Conservation (phyloP, 2,113 vertebrate genomes). For the Numida meleagris region DNA sequence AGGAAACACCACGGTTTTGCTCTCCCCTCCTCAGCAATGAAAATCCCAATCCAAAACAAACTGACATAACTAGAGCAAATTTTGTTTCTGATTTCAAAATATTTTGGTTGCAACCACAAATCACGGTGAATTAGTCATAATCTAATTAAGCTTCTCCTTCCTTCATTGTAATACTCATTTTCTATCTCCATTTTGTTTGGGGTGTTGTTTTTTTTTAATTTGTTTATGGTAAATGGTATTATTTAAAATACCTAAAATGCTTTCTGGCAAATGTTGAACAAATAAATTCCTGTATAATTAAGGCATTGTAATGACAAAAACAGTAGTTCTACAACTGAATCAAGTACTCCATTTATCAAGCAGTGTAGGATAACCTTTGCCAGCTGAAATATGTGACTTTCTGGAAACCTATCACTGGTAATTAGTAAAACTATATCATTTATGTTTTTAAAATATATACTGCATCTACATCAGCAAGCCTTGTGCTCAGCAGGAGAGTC, state of each 20-base stretch:
- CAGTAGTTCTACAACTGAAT: background rate
- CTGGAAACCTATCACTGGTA: background rate
- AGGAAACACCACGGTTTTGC: background rate
- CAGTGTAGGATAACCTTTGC: background rate
- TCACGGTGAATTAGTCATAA: background rate
- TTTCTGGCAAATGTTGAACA: background rate
- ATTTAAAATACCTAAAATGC: background rate
- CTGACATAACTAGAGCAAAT: background rate
- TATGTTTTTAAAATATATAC: background rate
- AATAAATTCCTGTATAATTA: background rate
- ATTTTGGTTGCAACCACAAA: background rate
- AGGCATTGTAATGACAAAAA: background rate
- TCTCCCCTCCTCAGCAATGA: background rate
- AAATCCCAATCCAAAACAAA: background rate
- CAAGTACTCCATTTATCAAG: background rate
- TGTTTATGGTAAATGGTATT: background rate
- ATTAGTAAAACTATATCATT: background rate
- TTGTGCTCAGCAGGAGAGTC: background rate
- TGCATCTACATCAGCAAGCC: background rate
- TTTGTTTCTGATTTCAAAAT: background rate
- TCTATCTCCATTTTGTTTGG: background rate
- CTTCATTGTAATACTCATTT: background rate
- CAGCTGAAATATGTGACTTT: background rate
- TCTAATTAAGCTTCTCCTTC: background rate
- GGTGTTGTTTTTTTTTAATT: fast-evolving